phyloP scores from a whole-genome alignment of 2,888 invertebrate species.

The Cantharis rufa region DNA sequence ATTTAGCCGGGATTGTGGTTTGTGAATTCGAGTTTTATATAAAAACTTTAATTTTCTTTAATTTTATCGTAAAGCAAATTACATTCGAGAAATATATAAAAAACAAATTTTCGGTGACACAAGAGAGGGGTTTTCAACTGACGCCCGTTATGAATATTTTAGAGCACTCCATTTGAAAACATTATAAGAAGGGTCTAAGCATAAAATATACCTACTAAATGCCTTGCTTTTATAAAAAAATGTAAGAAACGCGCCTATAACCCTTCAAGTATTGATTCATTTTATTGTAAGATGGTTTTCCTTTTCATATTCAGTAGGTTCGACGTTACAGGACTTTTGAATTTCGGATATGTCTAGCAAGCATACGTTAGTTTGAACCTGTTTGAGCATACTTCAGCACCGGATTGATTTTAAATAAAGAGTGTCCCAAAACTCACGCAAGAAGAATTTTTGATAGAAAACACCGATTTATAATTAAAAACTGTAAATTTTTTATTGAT shows the following conservation, averaged over 20 bases:
- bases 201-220: background rate
- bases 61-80: background rate
- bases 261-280: background rate
- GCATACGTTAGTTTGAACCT: background rate
- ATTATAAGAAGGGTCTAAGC: background rate
- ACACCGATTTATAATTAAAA: too few species aligned
- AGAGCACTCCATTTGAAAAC: too few species aligned
- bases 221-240: background rate
- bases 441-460: too few species aligned
- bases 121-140: background rate
- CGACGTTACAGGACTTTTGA: background rate
- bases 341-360: background rate
- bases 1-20: too few species aligned
- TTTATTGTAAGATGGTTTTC: background rate
- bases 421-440: too few species aligned
- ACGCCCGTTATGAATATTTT: background rate
- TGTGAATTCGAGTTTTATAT: background rate
- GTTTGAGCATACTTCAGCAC: background rate
- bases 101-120: background rate
- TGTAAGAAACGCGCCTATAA: background rate
- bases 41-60: background rate
- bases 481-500: too few species aligned
- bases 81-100: background rate
- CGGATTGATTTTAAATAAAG: background rate
- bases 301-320: background rate